Conservation (phyloP, 2,797 vertebrate genomes). For the Parotocinclus haroldoi region DNA sequence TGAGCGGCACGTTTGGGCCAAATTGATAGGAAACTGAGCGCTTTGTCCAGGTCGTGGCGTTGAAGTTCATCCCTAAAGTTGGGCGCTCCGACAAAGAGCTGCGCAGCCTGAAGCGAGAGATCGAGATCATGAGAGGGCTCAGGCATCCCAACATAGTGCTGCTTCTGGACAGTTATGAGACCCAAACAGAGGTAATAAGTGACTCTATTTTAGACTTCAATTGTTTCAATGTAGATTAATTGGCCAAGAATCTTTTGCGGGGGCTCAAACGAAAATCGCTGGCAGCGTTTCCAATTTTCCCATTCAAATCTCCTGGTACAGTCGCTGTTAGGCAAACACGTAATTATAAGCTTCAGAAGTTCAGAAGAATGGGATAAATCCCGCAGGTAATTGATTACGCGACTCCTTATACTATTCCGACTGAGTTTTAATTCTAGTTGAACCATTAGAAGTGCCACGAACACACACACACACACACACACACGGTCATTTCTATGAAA, state of each 20-base stretch:
- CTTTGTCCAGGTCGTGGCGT: slow-evolving; percentile 81
- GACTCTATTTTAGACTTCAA: neutral
- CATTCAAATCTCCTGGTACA: slow-evolving; percentile 44
- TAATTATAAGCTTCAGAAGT: slow-evolving; percentile 24
- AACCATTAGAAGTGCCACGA: too few species aligned
- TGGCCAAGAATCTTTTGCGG: slow-evolving; percentile 34
- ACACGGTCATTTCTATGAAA: too few species aligned
- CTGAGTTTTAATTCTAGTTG: too few species aligned
- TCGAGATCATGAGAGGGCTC: slow-evolving; percentile 90
- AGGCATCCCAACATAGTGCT: slow-evolving; percentile 91
- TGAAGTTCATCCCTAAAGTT: slow-evolving; percentile 94
- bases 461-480: too few species aligned
- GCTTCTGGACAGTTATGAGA: slow-evolving; percentile 94
- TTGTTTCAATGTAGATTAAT: neutral
- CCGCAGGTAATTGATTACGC: slow-evolving; percentile 6
- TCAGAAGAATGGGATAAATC: slow-evolving; percentile 7
- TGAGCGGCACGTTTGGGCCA: too few species aligned
- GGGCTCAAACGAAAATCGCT: slow-evolving; percentile 37
- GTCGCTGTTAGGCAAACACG: slow-evolving; percentile 36
- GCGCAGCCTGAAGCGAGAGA: slow-evolving; percentile 83
- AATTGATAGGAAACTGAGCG: neutral
- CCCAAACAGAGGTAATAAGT: slow-evolving; percentile 79
- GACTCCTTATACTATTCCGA: neutral
- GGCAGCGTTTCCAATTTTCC: slow-evolving; percentile 38
- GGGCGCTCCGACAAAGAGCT: slow-evolving; percentile 91